Conservation (phyloP, 2,113 vertebrate genomes). For the Podilymbus podiceps region DNA sequence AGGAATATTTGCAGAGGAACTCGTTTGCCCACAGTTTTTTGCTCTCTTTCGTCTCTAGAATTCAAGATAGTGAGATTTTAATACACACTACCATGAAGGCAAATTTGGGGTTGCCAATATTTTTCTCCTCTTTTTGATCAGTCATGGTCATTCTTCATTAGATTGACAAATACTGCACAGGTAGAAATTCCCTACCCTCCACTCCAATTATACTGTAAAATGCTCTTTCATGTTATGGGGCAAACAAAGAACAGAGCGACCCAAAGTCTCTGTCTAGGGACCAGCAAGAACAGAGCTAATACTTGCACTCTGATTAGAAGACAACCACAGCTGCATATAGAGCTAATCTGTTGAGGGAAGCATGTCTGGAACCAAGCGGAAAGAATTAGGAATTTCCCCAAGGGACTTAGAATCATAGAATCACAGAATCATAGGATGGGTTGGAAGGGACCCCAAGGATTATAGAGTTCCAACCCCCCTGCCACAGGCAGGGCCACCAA, state of each 20-base stretch:
- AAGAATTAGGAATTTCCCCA: neutral
- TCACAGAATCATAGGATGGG: too few relatives aligned
- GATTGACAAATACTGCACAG: accelerated
- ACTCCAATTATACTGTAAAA: neutral
- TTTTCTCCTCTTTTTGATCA: neutral
- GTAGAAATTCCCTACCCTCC: neutral
- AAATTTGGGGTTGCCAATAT: neutral
- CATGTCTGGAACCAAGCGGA: neutral
- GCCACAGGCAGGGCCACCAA: too few relatives aligned
- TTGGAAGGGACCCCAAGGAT: too few relatives aligned
- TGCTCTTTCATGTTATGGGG: neutral
- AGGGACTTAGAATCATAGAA: too few relatives aligned
- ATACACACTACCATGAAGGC: neutral
- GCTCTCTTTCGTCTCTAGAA: neutral
- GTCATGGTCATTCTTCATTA: neutral
- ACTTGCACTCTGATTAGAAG: neutral
- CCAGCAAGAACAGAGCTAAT: neutral
- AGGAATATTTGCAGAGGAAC: neutral
- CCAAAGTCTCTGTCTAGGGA: neutral
- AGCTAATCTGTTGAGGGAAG: neutral
- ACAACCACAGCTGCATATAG: neutral
- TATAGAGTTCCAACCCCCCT: too few relatives aligned
- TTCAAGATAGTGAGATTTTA: neutral
- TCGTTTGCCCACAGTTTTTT: neutral
- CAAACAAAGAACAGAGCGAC: neutral